Conservation (phyloP, 2,113 vertebrate genomes). For the Ceuthmochares aereus region DNA sequence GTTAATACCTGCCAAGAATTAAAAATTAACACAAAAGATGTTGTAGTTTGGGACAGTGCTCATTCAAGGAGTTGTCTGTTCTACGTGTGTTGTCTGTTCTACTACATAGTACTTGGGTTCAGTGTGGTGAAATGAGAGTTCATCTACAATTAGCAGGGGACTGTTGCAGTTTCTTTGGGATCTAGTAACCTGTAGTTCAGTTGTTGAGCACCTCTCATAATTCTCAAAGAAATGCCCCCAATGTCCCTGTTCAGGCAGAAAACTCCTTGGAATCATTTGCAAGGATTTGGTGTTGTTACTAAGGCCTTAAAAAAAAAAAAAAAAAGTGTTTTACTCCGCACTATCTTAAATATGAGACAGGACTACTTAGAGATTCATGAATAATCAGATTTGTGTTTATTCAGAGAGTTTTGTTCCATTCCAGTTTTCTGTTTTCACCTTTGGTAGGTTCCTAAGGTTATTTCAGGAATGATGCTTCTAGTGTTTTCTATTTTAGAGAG, state of each 20-base stretch:
- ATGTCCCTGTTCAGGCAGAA: not conserved
- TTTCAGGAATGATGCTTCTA: not conserved
- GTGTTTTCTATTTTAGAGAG: not conserved
- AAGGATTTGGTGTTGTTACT: not conserved
- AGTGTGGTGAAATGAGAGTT: not conserved
- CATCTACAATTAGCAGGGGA: fast-evolving
- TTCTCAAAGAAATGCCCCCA: not conserved
- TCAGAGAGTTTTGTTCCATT: not conserved
- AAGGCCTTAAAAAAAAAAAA: not conserved
- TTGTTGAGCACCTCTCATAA: not conserved
- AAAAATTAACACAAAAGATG: not conserved
- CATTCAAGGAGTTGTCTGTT: not conserved
- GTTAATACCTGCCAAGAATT: constrained; percentile 10
- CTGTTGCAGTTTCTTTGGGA: not conserved
- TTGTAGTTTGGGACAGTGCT: constrained; percentile 5
- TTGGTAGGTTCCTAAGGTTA: not conserved
- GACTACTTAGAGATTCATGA: not conserved
- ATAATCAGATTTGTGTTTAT: not conserved
- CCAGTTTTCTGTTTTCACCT: not conserved
- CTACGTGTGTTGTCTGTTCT: no score
- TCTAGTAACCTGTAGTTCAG: not conserved
- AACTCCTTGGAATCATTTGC: not conserved
- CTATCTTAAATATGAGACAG: not conserved
- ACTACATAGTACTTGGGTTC: not conserved
- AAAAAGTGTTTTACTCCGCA: not conserved